Conservation (phyloP, 2,113 vertebrate genomes). For the Catharus bicknelli region DNA sequence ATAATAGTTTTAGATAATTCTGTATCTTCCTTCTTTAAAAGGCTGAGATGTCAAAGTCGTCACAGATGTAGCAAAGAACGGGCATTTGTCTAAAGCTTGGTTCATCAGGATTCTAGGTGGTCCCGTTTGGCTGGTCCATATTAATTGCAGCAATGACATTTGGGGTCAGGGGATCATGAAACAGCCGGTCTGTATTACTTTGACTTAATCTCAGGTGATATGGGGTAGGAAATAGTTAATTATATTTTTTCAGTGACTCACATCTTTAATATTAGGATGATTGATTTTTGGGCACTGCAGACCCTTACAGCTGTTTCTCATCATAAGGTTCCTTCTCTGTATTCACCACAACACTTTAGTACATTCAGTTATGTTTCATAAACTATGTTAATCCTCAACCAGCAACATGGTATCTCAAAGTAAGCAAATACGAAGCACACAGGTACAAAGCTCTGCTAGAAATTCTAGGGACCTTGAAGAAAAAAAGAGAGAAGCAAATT, state of each 20-base stretch:
- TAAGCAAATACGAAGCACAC: not conserved
- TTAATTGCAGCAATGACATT: conserved; percentile 23
- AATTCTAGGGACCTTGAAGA: not conserved
- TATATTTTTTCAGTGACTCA: not conserved
- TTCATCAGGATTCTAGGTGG: conserved; percentile 11
- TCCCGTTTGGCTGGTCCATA: not conserved
- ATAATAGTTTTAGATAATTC: not conserved
- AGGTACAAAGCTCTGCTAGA: not conserved
- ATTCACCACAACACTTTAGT: not conserved
- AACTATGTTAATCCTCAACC: not conserved
- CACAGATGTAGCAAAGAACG: not conserved
- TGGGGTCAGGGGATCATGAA: conserved; percentile 4
- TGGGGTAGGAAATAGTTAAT: conserved; percentile 48
- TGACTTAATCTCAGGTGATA: conserved; percentile 37
- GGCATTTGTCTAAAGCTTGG: not conserved
- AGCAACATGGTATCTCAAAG: not conserved
- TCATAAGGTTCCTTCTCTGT: not conserved
- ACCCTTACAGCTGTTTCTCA: conserved; percentile 6
- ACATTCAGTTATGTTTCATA: not conserved
- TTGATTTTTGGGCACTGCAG: not conserved
- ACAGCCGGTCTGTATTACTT: not conserved
- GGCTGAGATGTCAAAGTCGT: not conserved
- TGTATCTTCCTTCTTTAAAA: not conserved
- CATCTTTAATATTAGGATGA: conserved; percentile 7
- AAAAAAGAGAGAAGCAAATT: not conserved